These are phyloP conservation scores for Harmothoe impar DNA, from an alignment of 2,888 invertebrate species.

Conservation along the genomic window DNA sequence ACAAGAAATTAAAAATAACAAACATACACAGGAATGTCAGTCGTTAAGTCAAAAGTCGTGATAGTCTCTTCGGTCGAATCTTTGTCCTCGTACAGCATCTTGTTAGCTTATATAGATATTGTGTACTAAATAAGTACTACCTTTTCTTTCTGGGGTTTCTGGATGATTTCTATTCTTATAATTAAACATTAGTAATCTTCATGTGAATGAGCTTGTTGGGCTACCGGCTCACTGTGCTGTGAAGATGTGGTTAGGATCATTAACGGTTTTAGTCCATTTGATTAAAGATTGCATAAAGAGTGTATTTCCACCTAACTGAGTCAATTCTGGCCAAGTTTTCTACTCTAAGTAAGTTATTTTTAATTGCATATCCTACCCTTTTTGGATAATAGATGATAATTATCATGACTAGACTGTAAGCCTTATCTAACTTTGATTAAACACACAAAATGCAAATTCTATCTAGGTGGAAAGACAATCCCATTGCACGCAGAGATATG, in stretches of 20 bases:
- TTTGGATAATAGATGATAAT: too few species aligned
- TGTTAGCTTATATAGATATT: not conserved
- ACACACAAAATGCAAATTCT: too few species aligned
- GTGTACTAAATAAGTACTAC: not conserved
- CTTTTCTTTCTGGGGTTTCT: slow-evolving; percentile 3
- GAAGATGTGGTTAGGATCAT: too few species aligned
- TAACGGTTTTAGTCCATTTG: too few species aligned
- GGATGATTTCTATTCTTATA: slow-evolving; percentile 3
- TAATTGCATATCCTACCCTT: too few species aligned
- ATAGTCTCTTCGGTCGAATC: not conserved
- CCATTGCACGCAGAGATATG: not conserved
- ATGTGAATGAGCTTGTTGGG: not conserved
- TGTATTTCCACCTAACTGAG: too few species aligned
- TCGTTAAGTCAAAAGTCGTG: not conserved
- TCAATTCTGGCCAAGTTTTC: too few species aligned
- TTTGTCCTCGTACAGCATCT: not conserved
- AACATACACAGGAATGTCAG: slow-evolving; percentile 7
- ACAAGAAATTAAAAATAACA: too few species aligned
- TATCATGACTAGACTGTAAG: too few species aligned
- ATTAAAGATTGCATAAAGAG: too few species aligned
- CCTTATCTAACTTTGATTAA: too few species aligned
- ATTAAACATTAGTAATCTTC: not conserved
- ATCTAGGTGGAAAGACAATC: not conserved
- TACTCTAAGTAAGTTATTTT: too few species aligned
- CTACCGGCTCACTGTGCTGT: not conserved